phyloP scores from a whole-genome alignment of 1,140 invertebrate genomes.

The Bathynomus jamesi region DNA sequence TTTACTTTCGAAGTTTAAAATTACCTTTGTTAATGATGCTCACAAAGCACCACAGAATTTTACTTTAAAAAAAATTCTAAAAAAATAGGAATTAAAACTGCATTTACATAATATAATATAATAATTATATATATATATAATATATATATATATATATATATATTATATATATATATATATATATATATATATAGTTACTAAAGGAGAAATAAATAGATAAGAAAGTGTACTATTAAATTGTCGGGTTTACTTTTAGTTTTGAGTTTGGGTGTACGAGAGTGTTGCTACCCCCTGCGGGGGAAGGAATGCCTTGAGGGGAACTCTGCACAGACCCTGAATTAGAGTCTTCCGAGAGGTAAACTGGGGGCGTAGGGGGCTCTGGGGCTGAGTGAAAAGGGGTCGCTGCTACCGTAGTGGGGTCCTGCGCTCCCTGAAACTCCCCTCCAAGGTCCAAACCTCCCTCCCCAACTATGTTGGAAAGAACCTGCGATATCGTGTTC shows the following conservation, averaged over 20 bases:
- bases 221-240: too few relatives aligned
- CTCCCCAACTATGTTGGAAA: slow-evolving; percentile 36
- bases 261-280: background rate
- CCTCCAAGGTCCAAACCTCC: background rate
- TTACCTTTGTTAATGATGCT: too few relatives aligned
- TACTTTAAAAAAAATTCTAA: too few relatives aligned
- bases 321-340: background rate
- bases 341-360: background rate
- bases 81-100: too few relatives aligned
- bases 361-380: background rate
- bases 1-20: too few relatives aligned
- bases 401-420: background rate
- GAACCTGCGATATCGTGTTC: slow-evolving; percentile 41
- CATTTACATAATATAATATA: too few relatives aligned
- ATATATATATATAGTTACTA: background rate
- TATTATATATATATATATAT: slow-evolving; percentile 1
- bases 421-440: background rate
- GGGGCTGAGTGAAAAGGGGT: background rate
- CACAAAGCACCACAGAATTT: too few relatives aligned
- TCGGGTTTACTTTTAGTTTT: background rate
- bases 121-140: too few relatives aligned
- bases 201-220: too few relatives aligned
- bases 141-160: slow-evolving; percentile 3
- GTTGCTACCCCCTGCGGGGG: background rate
- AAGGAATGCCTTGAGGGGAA: background rate